Evolutionary conservation across 1,140 invertebrate genomes (phyloP), one percentile per base, ranked within the genome.

Genomic region (Carposina sasakii): DNA sequence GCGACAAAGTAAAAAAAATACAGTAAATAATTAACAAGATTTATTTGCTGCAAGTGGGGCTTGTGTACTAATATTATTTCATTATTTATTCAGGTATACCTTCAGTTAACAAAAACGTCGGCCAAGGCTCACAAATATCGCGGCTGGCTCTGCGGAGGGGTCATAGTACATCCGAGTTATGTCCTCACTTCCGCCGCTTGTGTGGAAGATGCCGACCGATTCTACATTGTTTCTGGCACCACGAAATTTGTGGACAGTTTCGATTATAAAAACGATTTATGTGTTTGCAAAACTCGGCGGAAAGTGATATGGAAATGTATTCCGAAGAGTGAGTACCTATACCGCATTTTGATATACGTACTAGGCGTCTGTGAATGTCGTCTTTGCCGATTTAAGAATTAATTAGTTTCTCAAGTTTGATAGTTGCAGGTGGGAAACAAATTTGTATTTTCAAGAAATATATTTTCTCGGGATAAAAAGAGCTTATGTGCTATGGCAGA

Each of bases 251-350:
- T 83, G 0, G 79, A 78, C 36, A 81, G 74, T 39, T 78, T 76
- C 36, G 73, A 81, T 36, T 76, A 79, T 34, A 79, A 81, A 34
- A 53, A 17, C 5, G 64, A 83, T 33, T 60, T 78, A 0, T 83
- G 79, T 19, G 77, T 78, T 23, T 79, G 77, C 40, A 76, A 81
- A n/a, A 64, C 78, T 43, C 55, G 77, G 3, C 55, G 79, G 1
- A 70, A 60, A 43, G 79, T 83, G 19, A 71, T 83, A 3, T 83
- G 79, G 79, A 83, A 83, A 48, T 83, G 79, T 59, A 76, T 83
- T 20, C 79, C 79, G 23, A 83, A 83, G 42, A 83, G 79, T 83
- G 68, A 74, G 76, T 71, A 44, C 16, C 31, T 42, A 21, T 20
- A 6, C 8, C 13, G 8, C 12, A 24, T 33, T 26, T n/a, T n/a